phyloP scores from a whole-genome alignment of 92 coral and sea anemone genomes.

The Phenganax marumi region DNA sequence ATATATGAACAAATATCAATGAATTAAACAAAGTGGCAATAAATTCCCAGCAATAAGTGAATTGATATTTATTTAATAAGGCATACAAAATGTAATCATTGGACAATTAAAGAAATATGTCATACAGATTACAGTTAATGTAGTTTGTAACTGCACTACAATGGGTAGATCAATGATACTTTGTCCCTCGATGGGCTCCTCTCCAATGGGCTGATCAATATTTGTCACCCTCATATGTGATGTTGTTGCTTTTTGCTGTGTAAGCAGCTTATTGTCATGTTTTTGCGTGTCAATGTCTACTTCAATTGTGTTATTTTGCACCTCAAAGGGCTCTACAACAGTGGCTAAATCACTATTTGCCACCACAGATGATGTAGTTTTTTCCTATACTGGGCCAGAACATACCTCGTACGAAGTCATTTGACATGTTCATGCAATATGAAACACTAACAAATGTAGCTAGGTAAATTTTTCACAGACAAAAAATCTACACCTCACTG shows the following conservation, averaged over 20 bases:
- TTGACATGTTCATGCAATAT: neutral
- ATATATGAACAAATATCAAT: no score
- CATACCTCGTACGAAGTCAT: neutral
- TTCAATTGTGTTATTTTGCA: neutral
- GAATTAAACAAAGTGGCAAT: no score
- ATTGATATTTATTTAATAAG: no score
- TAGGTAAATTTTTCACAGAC: neutral
- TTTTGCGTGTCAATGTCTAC: neutral
- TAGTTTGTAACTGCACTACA: neutral
- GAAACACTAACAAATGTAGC: neutral
- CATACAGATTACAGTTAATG: no score
- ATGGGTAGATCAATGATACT: neutral
- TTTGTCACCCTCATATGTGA: slow-evolving; percentile 58
- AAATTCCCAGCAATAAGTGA: no score
- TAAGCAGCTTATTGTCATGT: slow-evolving; percentile 41
- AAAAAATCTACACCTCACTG: slow-evolving; percentile 44
- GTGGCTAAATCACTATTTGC: no score
- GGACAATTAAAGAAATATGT: no score
- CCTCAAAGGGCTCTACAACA: no score
- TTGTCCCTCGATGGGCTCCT: slow-evolving; percentile 50
- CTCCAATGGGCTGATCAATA: slow-evolving; percentile 50
- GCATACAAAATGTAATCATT: no score
- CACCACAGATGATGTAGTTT: no score
- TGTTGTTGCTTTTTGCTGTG: slow-evolving; percentile 35
- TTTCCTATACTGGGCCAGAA: neutral